Evolutionary conservation across 2,888 invertebrate genomes (phyloP).

Genomic region (Drosophila affinis): DNA sequence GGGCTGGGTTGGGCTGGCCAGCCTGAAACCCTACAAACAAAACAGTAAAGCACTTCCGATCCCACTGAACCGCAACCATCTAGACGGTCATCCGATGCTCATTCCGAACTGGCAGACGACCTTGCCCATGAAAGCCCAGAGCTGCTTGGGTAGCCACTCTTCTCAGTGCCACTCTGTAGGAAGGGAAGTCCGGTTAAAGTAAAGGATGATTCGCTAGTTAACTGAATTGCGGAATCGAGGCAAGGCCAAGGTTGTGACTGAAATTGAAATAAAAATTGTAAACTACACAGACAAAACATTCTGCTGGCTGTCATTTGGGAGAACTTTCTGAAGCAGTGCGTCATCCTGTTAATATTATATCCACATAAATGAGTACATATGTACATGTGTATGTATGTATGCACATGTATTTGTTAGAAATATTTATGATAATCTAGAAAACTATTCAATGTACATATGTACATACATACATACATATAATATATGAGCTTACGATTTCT

Average conservation of each 20-base stretch:
- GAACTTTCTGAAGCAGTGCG: not conserved
- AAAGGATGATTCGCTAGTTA: constrained; percentile 19
- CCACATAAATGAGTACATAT: too few relatives aligned
- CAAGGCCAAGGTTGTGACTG: constrained; percentile 9
- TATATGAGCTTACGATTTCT: too few relatives aligned
- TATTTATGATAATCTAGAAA: too few relatives aligned
- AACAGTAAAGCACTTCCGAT: constrained; percentile 51
- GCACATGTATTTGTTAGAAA: too few relatives aligned
- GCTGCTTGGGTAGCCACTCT: constrained; percentile 19
- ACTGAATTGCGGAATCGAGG: not conserved
- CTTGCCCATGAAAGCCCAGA: constrained; percentile 42
- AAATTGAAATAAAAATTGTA: not conserved
- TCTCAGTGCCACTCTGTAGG: too few relatives aligned
- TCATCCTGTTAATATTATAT: too few relatives aligned
- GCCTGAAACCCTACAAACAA: not conserved
- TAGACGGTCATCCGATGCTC: constrained; percentile 40
- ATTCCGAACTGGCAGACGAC: constrained; percentile 18
- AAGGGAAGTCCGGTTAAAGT: constrained; percentile 26
- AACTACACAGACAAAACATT: not conserved
- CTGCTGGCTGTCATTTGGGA: not conserved
- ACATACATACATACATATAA: too few relatives aligned
- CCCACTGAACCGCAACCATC: constrained; percentile 76
- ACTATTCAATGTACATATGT: too few relatives aligned
- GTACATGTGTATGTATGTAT: too few relatives aligned
- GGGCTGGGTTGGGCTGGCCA: not conserved